Conservation (phyloP, 2,888 invertebrate genomes). For the Synergus umbraculus region DNA sequence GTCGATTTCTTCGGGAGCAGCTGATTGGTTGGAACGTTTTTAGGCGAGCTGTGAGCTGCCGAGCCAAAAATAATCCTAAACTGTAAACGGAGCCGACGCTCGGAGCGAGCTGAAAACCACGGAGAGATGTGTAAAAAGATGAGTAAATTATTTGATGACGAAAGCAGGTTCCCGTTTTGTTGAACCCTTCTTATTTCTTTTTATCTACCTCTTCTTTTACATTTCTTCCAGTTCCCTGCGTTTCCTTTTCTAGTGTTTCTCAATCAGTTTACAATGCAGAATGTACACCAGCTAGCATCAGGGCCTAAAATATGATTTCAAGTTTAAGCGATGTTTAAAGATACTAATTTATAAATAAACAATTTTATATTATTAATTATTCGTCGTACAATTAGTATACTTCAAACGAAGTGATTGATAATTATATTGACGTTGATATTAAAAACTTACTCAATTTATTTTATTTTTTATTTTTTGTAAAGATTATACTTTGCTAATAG, state of each 20-base stretch:
- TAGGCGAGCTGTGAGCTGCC: constrained; percentile 66
- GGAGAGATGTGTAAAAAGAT: constrained; percentile 15
- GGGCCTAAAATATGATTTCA: too few relatives aligned
- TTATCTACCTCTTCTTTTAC: neutral
- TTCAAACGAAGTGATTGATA: too few relatives aligned
- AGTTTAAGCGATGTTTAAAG: neutral
- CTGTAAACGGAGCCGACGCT: constrained; percentile 73
- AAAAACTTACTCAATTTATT: too few relatives aligned
- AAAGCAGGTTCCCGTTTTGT: neutral
- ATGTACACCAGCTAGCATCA: too few relatives aligned
- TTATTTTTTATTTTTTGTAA: too few relatives aligned
- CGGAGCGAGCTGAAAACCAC: constrained; percentile 18
- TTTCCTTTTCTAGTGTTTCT: neutral
- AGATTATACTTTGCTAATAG: too few relatives aligned
- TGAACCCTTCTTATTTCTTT: neutral
- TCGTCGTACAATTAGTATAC: too few relatives aligned
- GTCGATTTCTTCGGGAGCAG: constrained; percentile 47
- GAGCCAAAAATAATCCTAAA: constrained; percentile 74
- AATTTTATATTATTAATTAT: neutral
- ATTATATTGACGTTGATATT: too few relatives aligned
- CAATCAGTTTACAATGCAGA: too few relatives aligned
- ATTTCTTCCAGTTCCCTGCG: neutral
- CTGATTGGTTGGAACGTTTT: constrained; percentile 72
- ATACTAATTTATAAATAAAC: neutral
- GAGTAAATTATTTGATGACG: constrained; percentile 19